These are phyloP conservation scores for Drosophila meridiana DNA, from an alignment of 2,888 invertebrate genomes.

Conservation along the genomic window DNA sequence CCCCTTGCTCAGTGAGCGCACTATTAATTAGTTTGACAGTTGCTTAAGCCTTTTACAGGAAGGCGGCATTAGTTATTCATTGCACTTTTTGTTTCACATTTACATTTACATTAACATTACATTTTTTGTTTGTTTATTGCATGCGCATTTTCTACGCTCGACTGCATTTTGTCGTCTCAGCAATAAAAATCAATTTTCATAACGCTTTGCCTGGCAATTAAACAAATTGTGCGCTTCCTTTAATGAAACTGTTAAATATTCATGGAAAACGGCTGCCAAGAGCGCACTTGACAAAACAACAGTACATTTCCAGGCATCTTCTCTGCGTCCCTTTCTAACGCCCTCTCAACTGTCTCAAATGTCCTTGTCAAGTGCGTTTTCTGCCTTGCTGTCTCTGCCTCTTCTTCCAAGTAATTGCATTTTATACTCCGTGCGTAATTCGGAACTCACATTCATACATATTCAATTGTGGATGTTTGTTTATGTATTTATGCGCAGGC, in stretches of 20 bases:
- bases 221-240: slow-evolving; percentile 70
- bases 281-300: slow-evolving; percentile 30
- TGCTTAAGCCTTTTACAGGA: slow-evolving; percentile 42
- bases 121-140: slow-evolving; percentile 44
- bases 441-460: slow-evolving; percentile 32
- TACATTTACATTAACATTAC: slow-evolving; percentile 21
- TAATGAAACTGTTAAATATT: slow-evolving; percentile 51
- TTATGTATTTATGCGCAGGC: slow-evolving; percentile 11
- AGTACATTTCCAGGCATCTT: slow-evolving; percentile 17
- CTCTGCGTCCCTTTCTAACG: not conserved
- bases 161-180: slow-evolving; percentile 32
- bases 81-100: slow-evolving; percentile 43
- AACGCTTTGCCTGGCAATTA: slow-evolving; percentile 46
- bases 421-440: slow-evolving; percentile 35
- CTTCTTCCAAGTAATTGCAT: slow-evolving; percentile 58
- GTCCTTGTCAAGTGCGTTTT: slow-evolving; percentile 64
- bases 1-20: not conserved
- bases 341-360: slow-evolving; percentile 21
- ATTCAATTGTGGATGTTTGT: slow-evolving; percentile 16
- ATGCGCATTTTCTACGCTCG: slow-evolving; percentile 37
- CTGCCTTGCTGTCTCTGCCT: slow-evolving; percentile 25
- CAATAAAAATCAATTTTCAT: slow-evolving; percentile 55
- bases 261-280: slow-evolving; percentile 31
- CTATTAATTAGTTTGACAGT: slow-evolving; percentile 47
- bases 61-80: slow-evolving; percentile 39